These are phyloP conservation scores for Octopus bimaculoides DNA, from an alignment of 1,140 invertebrate genomes.

Conservation along the genomic window DNA sequence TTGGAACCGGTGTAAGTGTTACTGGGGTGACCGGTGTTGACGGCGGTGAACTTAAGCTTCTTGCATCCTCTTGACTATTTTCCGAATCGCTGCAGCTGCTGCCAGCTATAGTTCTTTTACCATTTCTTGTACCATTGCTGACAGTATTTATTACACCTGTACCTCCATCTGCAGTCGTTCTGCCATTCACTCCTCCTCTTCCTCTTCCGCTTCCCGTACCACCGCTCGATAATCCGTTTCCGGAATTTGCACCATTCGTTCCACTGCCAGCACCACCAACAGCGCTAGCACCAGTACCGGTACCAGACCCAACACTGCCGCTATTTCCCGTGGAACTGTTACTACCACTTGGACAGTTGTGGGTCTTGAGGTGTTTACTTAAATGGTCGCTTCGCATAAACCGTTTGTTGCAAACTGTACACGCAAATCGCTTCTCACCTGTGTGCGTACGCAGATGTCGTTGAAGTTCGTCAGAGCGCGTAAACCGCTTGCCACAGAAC, in stretches of 20 bases:
- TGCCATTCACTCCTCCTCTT: not conserved
- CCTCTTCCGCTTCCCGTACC: not conserved
- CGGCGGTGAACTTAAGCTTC: constrained; percentile 15
- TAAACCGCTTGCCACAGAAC: constrained; percentile 85
- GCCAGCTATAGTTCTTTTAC: not conserved
- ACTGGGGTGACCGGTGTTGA: constrained; percentile 7
- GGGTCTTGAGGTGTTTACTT: constrained; percentile 55
- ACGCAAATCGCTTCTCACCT: constrained; percentile 93
- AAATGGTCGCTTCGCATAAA: constrained; percentile 80
- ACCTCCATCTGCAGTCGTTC: not conserved
- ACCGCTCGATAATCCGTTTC: too few relatives aligned
- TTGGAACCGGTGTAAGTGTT: not conserved
- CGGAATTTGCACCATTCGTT: not conserved
- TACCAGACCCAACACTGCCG: constrained; percentile 25
- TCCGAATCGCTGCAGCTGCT: constrained; percentile 39
- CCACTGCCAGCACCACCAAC: not conserved
- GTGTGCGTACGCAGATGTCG: constrained; percentile 86
- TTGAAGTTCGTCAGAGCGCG: constrained; percentile 90
- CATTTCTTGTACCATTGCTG: not conserved
- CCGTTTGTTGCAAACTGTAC: constrained; percentile 78
- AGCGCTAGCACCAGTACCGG: constrained; percentile 9
- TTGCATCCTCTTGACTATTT: constrained; percentile 26
- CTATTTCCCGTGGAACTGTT: constrained; percentile 36
- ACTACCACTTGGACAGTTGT: constrained; percentile 37
- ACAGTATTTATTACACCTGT: not conserved